Conservation (phyloP, 2,888 invertebrate genomes). For the Drosophila formosana region DNA sequence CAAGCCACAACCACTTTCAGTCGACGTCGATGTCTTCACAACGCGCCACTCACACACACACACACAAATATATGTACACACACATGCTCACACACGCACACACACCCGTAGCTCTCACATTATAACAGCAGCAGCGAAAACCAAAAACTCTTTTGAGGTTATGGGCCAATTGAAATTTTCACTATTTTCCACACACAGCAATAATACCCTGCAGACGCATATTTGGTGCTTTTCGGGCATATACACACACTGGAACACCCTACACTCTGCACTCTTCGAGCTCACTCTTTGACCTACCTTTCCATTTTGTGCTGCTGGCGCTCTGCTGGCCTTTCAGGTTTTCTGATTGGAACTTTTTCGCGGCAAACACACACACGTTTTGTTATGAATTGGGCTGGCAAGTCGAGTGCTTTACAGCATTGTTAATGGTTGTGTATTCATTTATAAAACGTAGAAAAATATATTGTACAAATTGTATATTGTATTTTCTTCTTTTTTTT, state of each 20-base stretch:
- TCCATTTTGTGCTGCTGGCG: constrained; percentile 77
- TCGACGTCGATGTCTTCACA: constrained; percentile 69
- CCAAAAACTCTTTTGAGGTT: constrained; percentile 79
- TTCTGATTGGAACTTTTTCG: constrained; percentile 56
- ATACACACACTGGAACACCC: constrained; percentile 13
- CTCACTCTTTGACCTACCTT: constrained; percentile 84
- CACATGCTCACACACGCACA: constrained; percentile 1
- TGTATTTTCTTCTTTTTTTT: constrained; percentile 51
- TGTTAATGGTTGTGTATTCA: constrained; percentile 66
- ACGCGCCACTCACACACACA: constrained; percentile 62
- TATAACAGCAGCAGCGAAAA: constrained; percentile 61
- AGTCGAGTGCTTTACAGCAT: constrained; percentile 65
- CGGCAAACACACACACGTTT: constrained; percentile 54
- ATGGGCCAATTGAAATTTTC: constrained; percentile 70
- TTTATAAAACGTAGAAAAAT: constrained; percentile 79
- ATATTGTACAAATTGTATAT: constrained; percentile 59
- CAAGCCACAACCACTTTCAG: constrained; percentile 76
- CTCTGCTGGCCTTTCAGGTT: constrained; percentile 72
- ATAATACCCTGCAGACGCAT: constrained; percentile 30
- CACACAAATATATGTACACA: constrained; percentile 25
- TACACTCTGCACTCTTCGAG: constrained; percentile 50
- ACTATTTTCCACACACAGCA: constrained; percentile 54
- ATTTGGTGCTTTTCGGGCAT: constrained; percentile 39
- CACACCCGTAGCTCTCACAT: constrained; percentile 53
- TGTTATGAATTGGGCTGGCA: constrained; percentile 39